phyloP scores from a whole-genome alignment of 2,113 vertebrate genomes.

The Fulmarus glacialis region DNA sequence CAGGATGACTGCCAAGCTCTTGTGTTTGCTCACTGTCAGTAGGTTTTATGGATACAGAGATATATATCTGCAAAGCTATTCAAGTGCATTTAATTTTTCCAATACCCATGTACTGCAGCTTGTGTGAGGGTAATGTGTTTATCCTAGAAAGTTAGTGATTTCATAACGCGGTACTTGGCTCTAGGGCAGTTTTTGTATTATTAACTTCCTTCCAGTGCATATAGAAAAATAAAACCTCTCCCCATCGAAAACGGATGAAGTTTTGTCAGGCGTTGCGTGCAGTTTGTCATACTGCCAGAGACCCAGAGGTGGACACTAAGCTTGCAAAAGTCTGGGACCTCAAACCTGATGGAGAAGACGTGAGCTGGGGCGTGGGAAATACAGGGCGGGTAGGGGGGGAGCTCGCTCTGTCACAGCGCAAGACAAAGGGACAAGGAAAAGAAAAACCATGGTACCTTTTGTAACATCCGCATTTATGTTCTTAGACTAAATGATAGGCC shows the following conservation, averaged over 20 bases:
- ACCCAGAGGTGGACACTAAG: neutral
- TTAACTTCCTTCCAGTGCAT: neutral
- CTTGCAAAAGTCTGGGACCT: neutral
- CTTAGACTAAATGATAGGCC: neutral
- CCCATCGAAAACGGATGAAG: neutral
- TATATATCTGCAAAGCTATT: neutral
- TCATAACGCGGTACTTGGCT: neutral
- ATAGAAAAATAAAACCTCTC: neutral
- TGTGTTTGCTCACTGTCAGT: neutral
- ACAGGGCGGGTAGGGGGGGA: neutral
- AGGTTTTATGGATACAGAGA: neutral
- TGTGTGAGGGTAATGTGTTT: neutral
- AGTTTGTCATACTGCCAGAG: neutral
- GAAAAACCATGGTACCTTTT: no score
- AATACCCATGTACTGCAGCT: neutral
- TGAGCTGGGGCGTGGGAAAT: neutral
- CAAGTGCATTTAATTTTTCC: neutral
- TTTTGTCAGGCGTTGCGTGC: neutral
- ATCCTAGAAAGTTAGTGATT: neutral
- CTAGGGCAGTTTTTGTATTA: neutral
- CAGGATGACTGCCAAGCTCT: neutral
- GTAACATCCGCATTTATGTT: neutral
- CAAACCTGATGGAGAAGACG: neutral
- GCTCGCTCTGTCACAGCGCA: rapidly evolving
- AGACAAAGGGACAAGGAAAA: neutral